phyloP scores from a whole-genome alignment of 1,140 invertebrate species.

The Pantala flavescens region DNA sequence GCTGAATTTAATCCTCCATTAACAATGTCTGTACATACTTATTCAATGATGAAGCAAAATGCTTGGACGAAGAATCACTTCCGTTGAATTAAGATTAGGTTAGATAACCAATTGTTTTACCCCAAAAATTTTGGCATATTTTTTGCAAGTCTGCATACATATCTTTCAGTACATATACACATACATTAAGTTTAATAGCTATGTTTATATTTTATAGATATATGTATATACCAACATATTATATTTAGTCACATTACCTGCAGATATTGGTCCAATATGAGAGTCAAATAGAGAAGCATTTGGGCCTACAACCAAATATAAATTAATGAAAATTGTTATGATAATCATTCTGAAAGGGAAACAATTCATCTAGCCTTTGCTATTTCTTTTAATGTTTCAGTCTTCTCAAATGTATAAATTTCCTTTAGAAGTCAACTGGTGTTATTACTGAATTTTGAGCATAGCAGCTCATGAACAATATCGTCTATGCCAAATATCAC shows the following conservation, averaged over 20 bases:
- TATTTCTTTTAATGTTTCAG: not conserved
- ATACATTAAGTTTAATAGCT: not conserved
- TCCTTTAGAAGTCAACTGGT: not conserved
- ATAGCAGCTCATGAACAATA: not conserved
- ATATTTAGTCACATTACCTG: not conserved
- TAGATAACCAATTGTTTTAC: not conserved
- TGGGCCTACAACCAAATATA: not conserved
- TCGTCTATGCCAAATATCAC: not conserved
- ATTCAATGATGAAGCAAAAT: not conserved
- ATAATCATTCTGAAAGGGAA: not conserved
- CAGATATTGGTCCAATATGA: conserved; percentile 1
- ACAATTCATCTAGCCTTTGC: not conserved
- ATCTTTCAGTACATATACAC: conserved; percentile 2
- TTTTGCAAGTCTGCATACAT: not conserved
- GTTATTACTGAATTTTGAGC: not conserved
- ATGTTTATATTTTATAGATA: not conserved
- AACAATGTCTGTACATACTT: not conserved
- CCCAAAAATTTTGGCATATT: not conserved
- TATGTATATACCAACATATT: not conserved
- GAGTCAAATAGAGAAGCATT: not conserved
- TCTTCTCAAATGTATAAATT: not conserved
- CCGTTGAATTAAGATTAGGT: not conserved
- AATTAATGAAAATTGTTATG: not conserved
- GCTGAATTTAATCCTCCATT: not conserved
- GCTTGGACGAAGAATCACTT: not conserved